These are phyloP conservation scores for Tribolium castaneum DNA, from an alignment of 1,140 invertebrate genomes.

Conservation along the genomic window DNA sequence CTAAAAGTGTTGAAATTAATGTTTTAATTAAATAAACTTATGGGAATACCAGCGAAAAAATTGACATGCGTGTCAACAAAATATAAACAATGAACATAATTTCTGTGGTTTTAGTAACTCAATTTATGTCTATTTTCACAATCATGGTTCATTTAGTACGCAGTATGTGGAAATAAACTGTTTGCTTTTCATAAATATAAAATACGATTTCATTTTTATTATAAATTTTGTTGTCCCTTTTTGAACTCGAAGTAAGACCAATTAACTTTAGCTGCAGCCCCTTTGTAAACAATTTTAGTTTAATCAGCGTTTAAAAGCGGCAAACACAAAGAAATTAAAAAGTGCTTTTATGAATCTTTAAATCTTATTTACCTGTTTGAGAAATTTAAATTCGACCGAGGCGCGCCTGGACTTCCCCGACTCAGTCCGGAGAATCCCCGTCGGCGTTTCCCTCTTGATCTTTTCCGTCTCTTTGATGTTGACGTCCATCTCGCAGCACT, in stretches of 20 bases:
- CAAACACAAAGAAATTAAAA: conserved; percentile 33
- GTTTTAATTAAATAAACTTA: too few species aligned
- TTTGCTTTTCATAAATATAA: too few species aligned
- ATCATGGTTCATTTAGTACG: too few species aligned
- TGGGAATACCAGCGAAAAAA: too few species aligned
- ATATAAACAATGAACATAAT: too few species aligned
- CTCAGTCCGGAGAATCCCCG: conserved; percentile 52
- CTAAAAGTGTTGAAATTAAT: too few species aligned
- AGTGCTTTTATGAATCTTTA: background rate
- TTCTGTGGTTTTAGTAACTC: too few species aligned
- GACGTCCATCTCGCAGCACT: background rate
- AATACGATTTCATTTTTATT: too few species aligned
- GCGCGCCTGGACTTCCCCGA: conserved; percentile 44
- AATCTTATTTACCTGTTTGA: conserved; percentile 46
- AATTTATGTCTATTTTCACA: too few species aligned
- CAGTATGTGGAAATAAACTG: too few species aligned
- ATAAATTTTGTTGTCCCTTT: too few species aligned
- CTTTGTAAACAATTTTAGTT: conserved; percentile 5
- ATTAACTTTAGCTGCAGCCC: conserved; percentile 11
- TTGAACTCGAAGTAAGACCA: background rate
- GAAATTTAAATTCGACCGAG: conserved; percentile 52
- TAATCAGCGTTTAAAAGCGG: conserved; percentile 5
- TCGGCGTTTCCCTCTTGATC: conserved; percentile 39
- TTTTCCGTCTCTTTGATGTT: conserved; percentile 14
- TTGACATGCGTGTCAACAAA: too few species aligned